Conservation (phyloP, 2,113 vertebrate genomes). For the Myrmecophaga tridactyla region DNA sequence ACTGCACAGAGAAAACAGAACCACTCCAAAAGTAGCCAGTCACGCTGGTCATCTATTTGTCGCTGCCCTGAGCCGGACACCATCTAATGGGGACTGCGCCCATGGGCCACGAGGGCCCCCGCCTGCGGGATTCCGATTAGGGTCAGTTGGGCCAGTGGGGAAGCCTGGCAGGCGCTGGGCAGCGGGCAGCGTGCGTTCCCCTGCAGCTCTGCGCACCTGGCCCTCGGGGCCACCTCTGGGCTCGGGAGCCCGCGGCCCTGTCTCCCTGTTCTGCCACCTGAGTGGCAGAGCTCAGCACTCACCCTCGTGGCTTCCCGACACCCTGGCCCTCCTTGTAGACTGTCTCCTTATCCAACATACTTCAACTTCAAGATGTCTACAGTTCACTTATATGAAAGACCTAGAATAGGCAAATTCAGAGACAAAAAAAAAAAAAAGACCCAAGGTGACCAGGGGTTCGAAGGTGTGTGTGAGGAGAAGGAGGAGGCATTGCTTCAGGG, state of each 20-base stretch:
- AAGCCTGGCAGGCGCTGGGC: fast-evolving
- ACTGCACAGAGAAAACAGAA: slow-evolving; percentile 1
- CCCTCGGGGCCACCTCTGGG: background rate
- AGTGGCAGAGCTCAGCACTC: background rate
- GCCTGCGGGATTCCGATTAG: background rate
- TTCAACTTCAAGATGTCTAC: background rate
- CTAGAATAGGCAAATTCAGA: too few species aligned
- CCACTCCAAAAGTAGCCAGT: background rate
- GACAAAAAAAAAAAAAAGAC: too few species aligned
- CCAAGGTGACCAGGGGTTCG: too few species aligned
- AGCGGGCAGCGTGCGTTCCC: fast-evolving
- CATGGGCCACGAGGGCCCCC: background rate
- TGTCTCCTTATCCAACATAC: background rate
- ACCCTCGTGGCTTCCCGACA: background rate
- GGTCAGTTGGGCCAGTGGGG: too few species aligned
- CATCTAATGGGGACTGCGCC: background rate
- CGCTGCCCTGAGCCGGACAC: background rate
- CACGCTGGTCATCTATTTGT: background rate
- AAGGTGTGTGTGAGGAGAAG: too few species aligned
- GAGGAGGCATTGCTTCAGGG: too few species aligned
- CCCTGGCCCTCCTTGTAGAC: background rate
- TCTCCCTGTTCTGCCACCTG: background rate
- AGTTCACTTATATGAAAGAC: too few species aligned
- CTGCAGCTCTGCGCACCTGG: too few species aligned
- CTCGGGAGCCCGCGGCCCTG: background rate